Evolutionary conservation across 2,888 invertebrate genomes (phyloP).

Genomic region (Drosophila flavopinicola): DNA sequence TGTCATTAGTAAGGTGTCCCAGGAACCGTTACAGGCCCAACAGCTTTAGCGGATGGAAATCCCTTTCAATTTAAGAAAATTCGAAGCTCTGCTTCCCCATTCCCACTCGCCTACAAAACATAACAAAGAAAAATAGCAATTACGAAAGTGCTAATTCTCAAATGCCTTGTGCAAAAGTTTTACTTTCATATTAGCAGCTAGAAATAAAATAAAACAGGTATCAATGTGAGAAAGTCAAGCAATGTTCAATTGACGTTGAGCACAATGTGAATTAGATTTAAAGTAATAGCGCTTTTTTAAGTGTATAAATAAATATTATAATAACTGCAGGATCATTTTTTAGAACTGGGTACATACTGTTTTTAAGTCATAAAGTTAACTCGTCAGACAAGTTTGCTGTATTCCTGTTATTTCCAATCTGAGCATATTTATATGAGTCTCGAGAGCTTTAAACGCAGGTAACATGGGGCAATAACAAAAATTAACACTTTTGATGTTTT

Average conservation of each 20-base stretch:
- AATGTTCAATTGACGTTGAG: no score
- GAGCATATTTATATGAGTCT: conserved; percentile 70
- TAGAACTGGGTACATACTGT: background rate
- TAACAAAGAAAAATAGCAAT: conserved; percentile 7
- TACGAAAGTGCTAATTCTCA: conserved; percentile 29
- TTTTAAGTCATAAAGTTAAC: conserved; percentile 43
- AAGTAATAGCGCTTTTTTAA: background rate
- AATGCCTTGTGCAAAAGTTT: conserved; percentile 52
- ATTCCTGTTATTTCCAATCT: conserved; percentile 72
- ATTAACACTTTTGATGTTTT: conserved; percentile 31
- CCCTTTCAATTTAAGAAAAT: conserved; percentile 21
- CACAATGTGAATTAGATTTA: conserved; percentile 28
- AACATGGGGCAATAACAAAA: conserved; percentile 49
- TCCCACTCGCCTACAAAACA: no score
- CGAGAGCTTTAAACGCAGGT: conserved; percentile 65
- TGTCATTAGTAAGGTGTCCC: conserved; percentile 61
- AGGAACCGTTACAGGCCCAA: conserved; percentile 11
- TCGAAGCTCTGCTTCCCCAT: conserved; percentile 21
- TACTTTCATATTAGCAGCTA: conserved; percentile 19
- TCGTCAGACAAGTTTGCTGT: conserved; percentile 39
- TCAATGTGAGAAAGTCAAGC: conserved; percentile 51
- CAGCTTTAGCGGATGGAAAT: conserved; percentile 25
- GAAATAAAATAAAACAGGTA: conserved; percentile 57
- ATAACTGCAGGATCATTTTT: no score
- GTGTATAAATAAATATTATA: no score